These are phyloP conservation scores for Sinotaia quadrata DNA, from an alignment of 2,888 invertebrate species.

Conservation along the genomic window DNA sequence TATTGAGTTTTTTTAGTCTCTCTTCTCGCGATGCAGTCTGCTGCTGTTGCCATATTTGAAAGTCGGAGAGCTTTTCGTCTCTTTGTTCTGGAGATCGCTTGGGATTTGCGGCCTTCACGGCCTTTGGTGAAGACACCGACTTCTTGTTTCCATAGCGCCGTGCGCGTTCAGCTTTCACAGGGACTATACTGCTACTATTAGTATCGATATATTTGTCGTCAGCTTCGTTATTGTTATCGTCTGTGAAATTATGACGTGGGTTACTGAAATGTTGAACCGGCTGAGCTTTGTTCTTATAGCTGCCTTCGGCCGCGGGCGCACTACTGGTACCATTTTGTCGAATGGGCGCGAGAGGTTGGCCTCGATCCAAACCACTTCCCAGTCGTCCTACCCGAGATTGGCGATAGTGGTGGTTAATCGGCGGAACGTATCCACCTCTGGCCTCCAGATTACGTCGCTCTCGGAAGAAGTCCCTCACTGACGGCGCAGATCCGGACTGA, in stretches of 20 bases:
- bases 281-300: neutral
- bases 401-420: conserved; percentile 52
- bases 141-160: neutral
- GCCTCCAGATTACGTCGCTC: conserved; percentile 46
- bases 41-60: conserved; percentile 63
- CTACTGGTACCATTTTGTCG: conserved; percentile 19
- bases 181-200: too few relatives aligned
- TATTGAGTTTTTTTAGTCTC: conserved; percentile 41
- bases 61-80: conserved; percentile 47
- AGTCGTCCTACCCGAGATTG: conserved; percentile 29
- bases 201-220: neutral
- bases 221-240: conserved; percentile 4
- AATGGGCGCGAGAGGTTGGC: conserved; percentile 60
- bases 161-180: too few relatives aligned
- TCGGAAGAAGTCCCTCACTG: conserved; percentile 53
- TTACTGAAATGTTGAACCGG: conserved; percentile 29
- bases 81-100: neutral
- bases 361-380: conserved; percentile 53
- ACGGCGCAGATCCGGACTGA: neutral
- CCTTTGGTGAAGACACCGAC: neutral
- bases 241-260: neutral
- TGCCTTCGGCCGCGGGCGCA: conserved; percentile 18
- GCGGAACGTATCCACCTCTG: conserved; percentile 39
- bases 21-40: conserved; percentile 52
- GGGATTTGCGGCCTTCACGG: neutral